Percentiles rank a stretch among this genome's conserved stretches.
Evolutionary conservation across 2,113 vertebrate species (phyloP).

Genomic region (Nannobrachium achirus): DNA sequence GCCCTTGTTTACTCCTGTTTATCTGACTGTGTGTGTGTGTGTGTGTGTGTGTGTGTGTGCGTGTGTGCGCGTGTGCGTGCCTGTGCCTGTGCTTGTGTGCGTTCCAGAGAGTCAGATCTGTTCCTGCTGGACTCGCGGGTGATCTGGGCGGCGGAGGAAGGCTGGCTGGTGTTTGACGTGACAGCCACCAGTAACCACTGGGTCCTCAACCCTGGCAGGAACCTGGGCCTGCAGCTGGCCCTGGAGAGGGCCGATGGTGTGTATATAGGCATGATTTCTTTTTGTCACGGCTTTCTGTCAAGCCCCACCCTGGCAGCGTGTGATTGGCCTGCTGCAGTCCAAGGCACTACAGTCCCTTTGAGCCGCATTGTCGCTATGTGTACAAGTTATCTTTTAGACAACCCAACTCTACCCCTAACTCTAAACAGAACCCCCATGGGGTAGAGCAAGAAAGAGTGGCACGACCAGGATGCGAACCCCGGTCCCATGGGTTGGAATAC

Average conservation of each 20-base stretch:
- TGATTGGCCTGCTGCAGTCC: no score
- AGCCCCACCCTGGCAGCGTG: no score
- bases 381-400: no score
- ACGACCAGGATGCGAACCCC: no score
- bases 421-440: no score
- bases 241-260: slow-evolving; percentile 90
- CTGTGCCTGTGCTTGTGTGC: slow-evolving; percentile 7
- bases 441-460: no score
- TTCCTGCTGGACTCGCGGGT: slow-evolving; percentile 92
- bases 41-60: slow-evolving; percentile 1
- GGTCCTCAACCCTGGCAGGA: slow-evolving; percentile 93
- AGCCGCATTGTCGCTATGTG: no score
- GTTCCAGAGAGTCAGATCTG: slow-evolving; percentile 89
- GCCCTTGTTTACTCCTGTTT: slow-evolving; percentile 5
- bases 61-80: background rate
- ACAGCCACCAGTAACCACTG: slow-evolving; percentile 97
- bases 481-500: no score
- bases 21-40: background rate
- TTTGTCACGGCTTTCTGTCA: no score
- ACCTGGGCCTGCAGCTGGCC: slow-evolving; percentile 92
- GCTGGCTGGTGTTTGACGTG: slow-evolving; percentile 97
- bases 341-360: no score
- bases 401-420: no score
- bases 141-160: slow-evolving; percentile 95
- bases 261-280: no score